Base-by-base conservation (phyloP, 2,113 vertebrate species). In the Bubo blakistoni region DNA sequence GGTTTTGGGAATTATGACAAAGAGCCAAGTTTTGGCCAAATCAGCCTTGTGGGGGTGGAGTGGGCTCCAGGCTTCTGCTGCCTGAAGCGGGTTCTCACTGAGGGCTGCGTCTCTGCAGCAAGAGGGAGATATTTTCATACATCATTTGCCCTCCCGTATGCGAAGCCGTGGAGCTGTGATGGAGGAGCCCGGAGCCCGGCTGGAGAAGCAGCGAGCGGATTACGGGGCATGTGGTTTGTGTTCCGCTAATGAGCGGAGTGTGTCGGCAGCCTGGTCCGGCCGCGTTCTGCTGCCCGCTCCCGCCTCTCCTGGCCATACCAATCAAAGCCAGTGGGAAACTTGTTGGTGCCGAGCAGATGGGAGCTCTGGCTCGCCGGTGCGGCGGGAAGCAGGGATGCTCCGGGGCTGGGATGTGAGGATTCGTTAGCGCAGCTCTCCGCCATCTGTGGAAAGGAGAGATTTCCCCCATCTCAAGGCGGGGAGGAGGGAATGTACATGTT, bases 331-430 rank as follows among this genome's bases (percentile, higher is more conserved):
- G 16, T 9, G 3, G 77, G 93, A 94, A 83, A 54, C 44, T n/a
- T 51, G 70, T 63, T 29, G 72, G 70, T 72, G 61, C 32, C 0
- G 32, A 96, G 65, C 97, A 97, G 97, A 97, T 93, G 92, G 96
- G 86, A 96, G 81, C 91, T 81, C 78, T 62, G 71, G 38, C 88
- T 83, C 21, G 3, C 27, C 12, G 6, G 65, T 4, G 14, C 1
- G 7, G 70, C n/a, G 59, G 58, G 59, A 32, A 36, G 22, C 58
- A 38, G 51, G 38, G 61, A 57, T 63, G 65, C 59, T 83, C 42
- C 1, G 1, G 58, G 38, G 51, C 32, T 34, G 57, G 66, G 58
- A 26, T 74, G 69, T 16, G 13, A 63, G 81, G 78, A 87, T 93
- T 80, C 7, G 9, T 69, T 58, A 59, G 61, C 8, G 4, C 76